These are phyloP conservation scores for Spatulosminthurus flaviceps DNA, from an alignment of 2,888 invertebrate species.

Conservation along the genomic window DNA sequence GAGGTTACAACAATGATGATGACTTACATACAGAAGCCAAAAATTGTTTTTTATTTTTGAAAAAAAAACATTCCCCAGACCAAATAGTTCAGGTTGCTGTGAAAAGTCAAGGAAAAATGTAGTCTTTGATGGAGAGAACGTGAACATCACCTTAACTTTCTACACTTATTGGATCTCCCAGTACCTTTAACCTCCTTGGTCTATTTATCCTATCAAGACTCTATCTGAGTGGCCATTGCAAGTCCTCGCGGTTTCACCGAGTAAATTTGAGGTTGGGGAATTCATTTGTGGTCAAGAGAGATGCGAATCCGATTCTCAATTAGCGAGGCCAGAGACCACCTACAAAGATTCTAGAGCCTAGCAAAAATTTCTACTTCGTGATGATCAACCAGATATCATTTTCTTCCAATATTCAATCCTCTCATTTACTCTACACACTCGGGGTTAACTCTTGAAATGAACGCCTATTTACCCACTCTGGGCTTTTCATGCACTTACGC, in stretches of 20 bases:
- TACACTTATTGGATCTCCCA: not conserved
- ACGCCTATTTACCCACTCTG: not conserved
- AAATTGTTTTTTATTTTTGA: too few relatives aligned
- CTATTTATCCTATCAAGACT: slow-evolving; percentile 26
- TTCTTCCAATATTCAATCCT: not conserved
- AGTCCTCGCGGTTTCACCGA: slow-evolving; percentile 12
- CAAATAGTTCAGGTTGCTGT: too few relatives aligned
- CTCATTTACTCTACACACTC: not conserved
- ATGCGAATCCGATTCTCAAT: slow-evolving; percentile 56
- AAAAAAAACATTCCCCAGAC: too few relatives aligned
- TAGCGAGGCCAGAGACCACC: slow-evolving; percentile 57
- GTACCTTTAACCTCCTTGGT: slow-evolving; percentile 18
- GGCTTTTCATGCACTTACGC: not conserved
- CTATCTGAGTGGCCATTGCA: not conserved
- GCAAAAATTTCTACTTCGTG: slow-evolving; percentile 56
- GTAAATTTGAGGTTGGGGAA: slow-evolving; percentile 47
- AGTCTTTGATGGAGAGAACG: not conserved
- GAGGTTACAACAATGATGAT: too few relatives aligned
- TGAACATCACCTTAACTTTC: not conserved
- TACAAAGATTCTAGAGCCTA: slow-evolving; percentile 48
- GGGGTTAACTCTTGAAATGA: not conserved
- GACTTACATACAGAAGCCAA: too few relatives aligned
- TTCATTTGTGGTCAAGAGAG: slow-evolving; percentile 57
- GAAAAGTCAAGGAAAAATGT: too few relatives aligned
- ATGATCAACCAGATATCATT: slow-evolving; percentile 46